Conservation (phyloP, 2,113 vertebrate genomes). For the Lamprologus ornatipinnis region DNA sequence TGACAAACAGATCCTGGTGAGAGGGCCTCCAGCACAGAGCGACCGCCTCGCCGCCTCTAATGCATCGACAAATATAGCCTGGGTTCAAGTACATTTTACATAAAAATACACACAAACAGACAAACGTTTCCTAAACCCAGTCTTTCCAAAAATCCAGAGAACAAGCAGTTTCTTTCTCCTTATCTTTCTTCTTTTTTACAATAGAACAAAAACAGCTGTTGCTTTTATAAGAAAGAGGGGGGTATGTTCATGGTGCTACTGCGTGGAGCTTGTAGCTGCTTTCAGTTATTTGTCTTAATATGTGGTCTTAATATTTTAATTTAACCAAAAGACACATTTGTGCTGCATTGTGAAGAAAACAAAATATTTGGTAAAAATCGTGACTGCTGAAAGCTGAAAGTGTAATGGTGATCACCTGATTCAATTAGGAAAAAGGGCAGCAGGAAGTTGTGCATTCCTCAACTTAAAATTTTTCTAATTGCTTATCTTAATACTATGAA, state of each 20-base stretch:
- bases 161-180: not conserved
- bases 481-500: not conserved
- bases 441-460: not conserved
- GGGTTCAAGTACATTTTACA: slow-evolving; percentile 3
- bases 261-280: fast-evolving
- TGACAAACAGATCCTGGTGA: slow-evolving; percentile 24
- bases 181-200: not conserved
- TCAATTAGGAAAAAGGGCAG: not conserved
- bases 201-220: not conserved
- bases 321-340: fast-evolving
- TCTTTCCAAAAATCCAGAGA: not conserved
- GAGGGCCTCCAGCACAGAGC: slow-evolving; percentile 24
- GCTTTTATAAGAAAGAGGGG: not conserved
- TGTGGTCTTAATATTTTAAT: not conserved
- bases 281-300: not conserved
- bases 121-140: not conserved
- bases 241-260: fast-evolving
- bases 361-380: fast-evolving
- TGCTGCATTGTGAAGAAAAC: not conserved
- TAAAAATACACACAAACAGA: not conserved
- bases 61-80: slow-evolving; percentile 11
- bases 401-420: not conserved
- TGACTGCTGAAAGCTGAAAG: not conserved
- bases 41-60: not conserved
- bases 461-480: not conserved